These are phyloP conservation scores for Physella acuta DNA, from an alignment of 1,140 invertebrate genomes.

Conservation along the genomic window DNA sequence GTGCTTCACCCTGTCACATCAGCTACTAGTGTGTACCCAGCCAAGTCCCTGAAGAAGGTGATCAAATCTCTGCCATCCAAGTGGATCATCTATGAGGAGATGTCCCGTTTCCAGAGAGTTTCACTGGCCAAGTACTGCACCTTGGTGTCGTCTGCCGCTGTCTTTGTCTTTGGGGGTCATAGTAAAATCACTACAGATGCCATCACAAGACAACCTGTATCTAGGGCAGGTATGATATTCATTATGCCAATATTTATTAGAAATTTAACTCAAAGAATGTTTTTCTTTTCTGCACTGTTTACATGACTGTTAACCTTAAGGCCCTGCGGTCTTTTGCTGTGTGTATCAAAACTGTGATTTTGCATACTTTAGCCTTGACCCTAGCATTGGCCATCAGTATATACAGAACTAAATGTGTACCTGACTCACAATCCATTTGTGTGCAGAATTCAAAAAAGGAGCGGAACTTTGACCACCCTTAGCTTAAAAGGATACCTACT, in stretches of 20 bases:
- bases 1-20: constrained; percentile 64
- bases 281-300: no score
- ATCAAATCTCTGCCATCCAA: constrained; percentile 69
- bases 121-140: constrained; percentile 72
- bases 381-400: no score
- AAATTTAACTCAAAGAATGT: background rate
- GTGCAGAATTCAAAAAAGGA: no score
- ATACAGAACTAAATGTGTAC: no score
- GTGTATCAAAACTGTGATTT: no score
- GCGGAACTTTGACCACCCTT: no score
- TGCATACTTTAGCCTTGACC: no score
- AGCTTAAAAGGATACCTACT: no score
- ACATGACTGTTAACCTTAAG: no score
- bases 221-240: background rate
- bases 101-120: constrained; percentile 65
- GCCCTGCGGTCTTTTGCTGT: no score
- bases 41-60: constrained; percentile 56
- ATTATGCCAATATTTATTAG: background rate
- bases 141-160: constrained; percentile 75
- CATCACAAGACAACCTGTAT: no score
- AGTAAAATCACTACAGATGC: constrained; percentile 68
- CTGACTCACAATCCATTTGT: no score
- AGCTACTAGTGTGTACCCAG: constrained; percentile 36
- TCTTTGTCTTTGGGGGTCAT: constrained; percentile 78
- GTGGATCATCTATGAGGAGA: constrained; percentile 85